Evolutionary conservation across 2,888 invertebrate genomes (phyloP).

Genomic region (Diloba caeruleocephala): DNA sequence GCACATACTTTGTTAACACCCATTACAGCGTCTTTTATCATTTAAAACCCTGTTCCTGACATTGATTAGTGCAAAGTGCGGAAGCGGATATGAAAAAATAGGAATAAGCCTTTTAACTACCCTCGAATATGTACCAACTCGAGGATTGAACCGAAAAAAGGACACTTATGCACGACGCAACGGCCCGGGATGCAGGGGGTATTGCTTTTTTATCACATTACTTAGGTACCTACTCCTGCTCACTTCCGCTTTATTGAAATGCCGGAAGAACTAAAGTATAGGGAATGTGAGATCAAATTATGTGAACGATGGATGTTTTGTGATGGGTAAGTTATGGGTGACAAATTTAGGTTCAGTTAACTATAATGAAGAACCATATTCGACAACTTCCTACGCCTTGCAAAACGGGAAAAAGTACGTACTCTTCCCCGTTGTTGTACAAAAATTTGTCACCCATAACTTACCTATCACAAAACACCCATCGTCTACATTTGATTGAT

Average conservation of each 20-base stretch:
- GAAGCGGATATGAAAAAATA: slow-evolving; percentile 50
- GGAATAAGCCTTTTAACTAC: slow-evolving; percentile 42
- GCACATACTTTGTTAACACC: too few species aligned
- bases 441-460: background rate
- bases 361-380: too few species aligned
- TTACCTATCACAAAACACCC: background rate
- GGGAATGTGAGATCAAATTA: slow-evolving; percentile 1
- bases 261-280: slow-evolving; percentile 61
- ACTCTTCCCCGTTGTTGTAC: too few species aligned
- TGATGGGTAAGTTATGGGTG: background rate
- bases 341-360: background rate
- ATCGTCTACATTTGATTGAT: background rate
- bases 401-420: too few species aligned
- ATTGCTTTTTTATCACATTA: slow-evolving; percentile 69
- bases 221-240: slow-evolving; percentile 59
- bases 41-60: slow-evolving; percentile 2
- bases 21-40: slow-evolving; percentile 8
- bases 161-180: slow-evolving; percentile 71
- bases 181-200: slow-evolving; percentile 62
- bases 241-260: slow-evolving; percentile 74
- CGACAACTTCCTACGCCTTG: too few species aligned
- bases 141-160: slow-evolving; percentile 67
- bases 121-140: slow-evolving; percentile 16
- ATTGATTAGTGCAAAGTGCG: slow-evolving; percentile 23
- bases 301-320: background rate